Conservation (phyloP, 2,113 vertebrate genomes). For the Crocuta crocuta region DNA sequence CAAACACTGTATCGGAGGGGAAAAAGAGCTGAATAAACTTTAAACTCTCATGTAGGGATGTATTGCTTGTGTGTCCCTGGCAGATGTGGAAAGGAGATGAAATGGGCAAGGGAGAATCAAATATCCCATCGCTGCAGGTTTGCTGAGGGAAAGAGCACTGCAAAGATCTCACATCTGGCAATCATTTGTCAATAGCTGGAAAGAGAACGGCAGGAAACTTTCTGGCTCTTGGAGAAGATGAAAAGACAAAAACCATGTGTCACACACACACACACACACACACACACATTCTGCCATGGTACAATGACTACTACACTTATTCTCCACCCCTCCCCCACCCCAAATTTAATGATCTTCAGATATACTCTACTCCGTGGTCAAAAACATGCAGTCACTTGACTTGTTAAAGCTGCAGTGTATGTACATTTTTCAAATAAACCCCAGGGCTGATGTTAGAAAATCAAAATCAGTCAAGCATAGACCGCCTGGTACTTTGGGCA, state of each 20-base stretch:
- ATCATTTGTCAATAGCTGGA: constrained; percentile 97
- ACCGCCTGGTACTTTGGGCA: constrained; percentile 87
- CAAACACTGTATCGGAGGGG: constrained; percentile 83
- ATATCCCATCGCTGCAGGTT: constrained; percentile 92
- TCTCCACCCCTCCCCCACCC: constrained; percentile 2
- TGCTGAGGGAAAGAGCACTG: constrained; percentile 88
- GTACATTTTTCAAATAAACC: constrained; percentile 90
- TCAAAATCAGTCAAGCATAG: constrained; percentile 88
- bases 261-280: constrained; percentile 37
- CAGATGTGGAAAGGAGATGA: constrained; percentile 95
- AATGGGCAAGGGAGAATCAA: constrained; percentile 91
- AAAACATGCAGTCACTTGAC: constrained; percentile 87
- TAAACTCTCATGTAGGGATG: constrained; percentile 92
- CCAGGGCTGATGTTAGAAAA: constrained; percentile 88
- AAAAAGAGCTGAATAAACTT: constrained; percentile 89
- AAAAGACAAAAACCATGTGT: constrained; percentile 98
- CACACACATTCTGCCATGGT: constrained; percentile 85
- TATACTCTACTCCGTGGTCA: constrained; percentile 85
- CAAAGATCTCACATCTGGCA: constrained; percentile 97
- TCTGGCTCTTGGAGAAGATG: constrained; percentile 96
- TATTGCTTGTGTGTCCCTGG: constrained; percentile 91
- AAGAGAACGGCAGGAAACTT: constrained; percentile 98
- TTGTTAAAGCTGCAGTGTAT: constrained; percentile 87
- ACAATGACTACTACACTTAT: constrained; percentile 92
- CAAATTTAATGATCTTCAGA: constrained; percentile 89